Conservation (phyloP, 1,140 invertebrate species). For the Euschistus heros region DNA sequence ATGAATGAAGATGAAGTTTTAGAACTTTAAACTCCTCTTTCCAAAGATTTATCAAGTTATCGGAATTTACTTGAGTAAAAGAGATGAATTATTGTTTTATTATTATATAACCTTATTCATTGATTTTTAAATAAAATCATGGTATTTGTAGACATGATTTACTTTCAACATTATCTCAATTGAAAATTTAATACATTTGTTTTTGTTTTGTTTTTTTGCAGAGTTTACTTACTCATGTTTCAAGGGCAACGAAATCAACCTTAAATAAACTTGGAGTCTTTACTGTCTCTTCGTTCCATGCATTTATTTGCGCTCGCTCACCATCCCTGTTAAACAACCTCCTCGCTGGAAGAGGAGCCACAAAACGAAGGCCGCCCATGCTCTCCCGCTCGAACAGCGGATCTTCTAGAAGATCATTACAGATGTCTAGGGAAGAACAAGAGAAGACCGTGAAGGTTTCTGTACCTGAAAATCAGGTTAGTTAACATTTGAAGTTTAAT, state of each 20-base stretch:
- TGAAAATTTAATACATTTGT: not conserved
- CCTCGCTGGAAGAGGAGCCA: conserved; percentile 77
- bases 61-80: no score
- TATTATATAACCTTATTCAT: not conserved
- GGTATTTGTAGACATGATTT: not conserved
- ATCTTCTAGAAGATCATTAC: conserved; percentile 66
- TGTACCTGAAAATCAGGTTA: conserved; percentile 73
- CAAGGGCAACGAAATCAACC: conserved; percentile 85
- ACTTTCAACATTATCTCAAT: not conserved
- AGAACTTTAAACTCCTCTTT: no score
- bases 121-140: not conserved
- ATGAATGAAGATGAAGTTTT: no score
- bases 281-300: conserved; percentile 95
- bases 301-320: conserved; percentile 90
- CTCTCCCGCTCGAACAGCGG: conserved; percentile 80
- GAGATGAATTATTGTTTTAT: not conserved
- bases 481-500: not conserved
- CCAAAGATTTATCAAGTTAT: no score
- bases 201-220: conserved; percentile 37
- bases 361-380: conserved; percentile 73
- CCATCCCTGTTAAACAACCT: conserved; percentile 86
- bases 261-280: conserved; percentile 92
- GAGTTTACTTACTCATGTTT: conserved; percentile 90
- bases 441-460: conserved; percentile 81
- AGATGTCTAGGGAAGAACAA: conserved; percentile 71